Evolutionary conservation across 2,113 vertebrate species (phyloP).

Genomic region (Aramus guarauna): DNA sequence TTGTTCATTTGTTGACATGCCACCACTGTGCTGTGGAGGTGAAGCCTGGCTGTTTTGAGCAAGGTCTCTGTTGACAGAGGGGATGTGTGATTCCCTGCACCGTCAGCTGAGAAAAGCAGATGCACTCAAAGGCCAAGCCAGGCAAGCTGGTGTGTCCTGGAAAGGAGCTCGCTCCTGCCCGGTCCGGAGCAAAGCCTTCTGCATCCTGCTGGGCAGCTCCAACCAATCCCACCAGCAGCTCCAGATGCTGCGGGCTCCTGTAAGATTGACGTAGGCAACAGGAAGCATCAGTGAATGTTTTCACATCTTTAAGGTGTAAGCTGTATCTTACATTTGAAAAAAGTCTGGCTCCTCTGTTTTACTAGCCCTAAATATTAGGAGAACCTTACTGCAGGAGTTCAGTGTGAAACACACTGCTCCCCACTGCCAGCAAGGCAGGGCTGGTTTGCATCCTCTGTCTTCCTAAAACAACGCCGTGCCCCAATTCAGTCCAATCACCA

Average conservation of each 20-base stretch:
- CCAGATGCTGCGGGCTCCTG: background rate
- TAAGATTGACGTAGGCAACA: background rate
- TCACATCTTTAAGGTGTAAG: background rate
- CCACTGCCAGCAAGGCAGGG: too few species aligned
- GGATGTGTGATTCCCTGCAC: background rate
- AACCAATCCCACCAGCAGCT: background rate
- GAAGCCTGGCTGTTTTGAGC: background rate
- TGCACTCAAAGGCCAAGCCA: background rate
- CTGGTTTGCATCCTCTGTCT: background rate
- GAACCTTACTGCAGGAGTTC: background rate
- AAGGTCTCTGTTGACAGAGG: too few species aligned
- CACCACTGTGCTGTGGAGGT: fast-evolving
- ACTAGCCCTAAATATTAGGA: background rate
- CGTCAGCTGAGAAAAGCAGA: background rate
- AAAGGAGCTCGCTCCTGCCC: background rate
- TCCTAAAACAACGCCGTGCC: background rate
- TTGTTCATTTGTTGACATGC: background rate
- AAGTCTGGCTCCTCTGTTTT: background rate
- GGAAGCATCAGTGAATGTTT: background rate
- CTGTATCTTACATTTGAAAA: background rate
- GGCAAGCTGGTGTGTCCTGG: background rate
- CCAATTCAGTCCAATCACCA: too few species aligned
- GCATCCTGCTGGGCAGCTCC: background rate
- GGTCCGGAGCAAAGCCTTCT: background rate
- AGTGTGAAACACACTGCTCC: background rate